These are phyloP conservation scores for Macrochelys suwanniensis DNA, from an alignment of 2,797 vertebrate species.

Conservation along the genomic window DNA sequence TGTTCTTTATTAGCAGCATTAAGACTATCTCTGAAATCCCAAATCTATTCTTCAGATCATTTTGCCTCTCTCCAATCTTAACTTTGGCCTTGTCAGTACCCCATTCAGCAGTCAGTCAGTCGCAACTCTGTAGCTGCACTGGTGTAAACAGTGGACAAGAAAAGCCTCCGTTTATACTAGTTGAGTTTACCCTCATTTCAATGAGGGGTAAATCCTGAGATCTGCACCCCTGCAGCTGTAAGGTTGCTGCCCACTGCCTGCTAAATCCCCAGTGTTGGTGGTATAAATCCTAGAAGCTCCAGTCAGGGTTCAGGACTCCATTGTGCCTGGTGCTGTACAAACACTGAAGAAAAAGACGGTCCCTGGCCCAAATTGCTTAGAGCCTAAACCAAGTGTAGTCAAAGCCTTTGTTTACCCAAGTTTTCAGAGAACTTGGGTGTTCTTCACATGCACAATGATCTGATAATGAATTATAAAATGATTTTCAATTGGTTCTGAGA, in stretches of 20 bases:
- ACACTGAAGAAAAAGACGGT: accelerated
- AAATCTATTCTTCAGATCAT: not conserved
- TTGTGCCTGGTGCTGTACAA: not conserved
- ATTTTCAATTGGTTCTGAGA: not conserved
- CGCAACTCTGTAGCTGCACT: not conserved
- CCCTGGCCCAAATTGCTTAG: not conserved
- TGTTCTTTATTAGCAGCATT: accelerated
- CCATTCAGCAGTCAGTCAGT: not conserved
- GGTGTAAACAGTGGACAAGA: not conserved
- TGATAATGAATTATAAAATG: not conserved
- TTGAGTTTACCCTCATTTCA: not conserved
- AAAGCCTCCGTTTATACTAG: not conserved
- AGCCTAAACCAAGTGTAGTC: not conserved
- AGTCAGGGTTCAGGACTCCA: not conserved
- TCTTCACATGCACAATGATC: not conserved
- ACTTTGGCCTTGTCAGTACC: not conserved
- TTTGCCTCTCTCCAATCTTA: not conserved
- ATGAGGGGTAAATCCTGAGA: not conserved
- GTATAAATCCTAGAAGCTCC: not conserved
- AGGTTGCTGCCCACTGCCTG: not conserved
- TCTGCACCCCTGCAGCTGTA: not conserved
- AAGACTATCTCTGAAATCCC: not conserved
- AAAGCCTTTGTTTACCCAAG: not conserved
- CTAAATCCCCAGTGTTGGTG: not conserved
- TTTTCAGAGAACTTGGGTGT: not conserved